phyloP scores from a whole-genome alignment of 2,888 invertebrate genomes.

The Amphimallon solstitiale region DNA sequence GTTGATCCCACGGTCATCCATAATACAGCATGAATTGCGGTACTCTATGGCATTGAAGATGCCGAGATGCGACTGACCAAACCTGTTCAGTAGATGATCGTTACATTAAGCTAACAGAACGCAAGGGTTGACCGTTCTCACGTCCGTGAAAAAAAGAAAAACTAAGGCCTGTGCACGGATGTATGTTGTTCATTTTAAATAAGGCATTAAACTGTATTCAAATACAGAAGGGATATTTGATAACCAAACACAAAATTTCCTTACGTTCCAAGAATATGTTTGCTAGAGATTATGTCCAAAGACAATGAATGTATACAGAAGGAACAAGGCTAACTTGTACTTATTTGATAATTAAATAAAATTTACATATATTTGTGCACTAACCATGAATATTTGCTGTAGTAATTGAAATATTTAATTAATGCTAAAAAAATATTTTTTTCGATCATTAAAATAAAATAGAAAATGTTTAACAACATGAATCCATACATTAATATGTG shows the following conservation, averaged over 20 bases:
- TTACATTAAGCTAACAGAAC: conserved; percentile 44
- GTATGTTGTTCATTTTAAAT: conserved; percentile 42
- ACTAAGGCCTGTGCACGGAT: not conserved
- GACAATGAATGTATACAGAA: too few species aligned
- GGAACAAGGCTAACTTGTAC: too few species aligned
- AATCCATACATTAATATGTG: too few species aligned
- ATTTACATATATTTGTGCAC: too few species aligned
- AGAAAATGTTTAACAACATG: too few species aligned
- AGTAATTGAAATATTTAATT: too few species aligned
- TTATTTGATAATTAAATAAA: too few species aligned
- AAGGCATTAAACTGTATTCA: conserved; percentile 45
- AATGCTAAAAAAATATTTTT: too few species aligned
- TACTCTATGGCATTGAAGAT: conserved; percentile 4
- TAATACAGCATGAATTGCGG: conserved; percentile 37
- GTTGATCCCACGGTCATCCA: conserved; percentile 48
- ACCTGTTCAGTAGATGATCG: conserved; percentile 54
- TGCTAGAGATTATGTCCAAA: too few species aligned
- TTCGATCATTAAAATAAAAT: too few species aligned
- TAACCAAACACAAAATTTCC: conserved; percentile 47
- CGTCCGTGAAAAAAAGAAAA: conserved; percentile 36
- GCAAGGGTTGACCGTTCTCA: conserved; percentile 49
- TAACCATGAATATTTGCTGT: too few species aligned
- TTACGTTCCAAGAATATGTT: not conserved
- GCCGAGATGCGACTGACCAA: conserved; percentile 49
- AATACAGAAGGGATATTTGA: conserved; percentile 51